Evolutionary conservation across 2,113 vertebrate genomes (phyloP).

Genomic region (Gila orcuttii): DNA sequence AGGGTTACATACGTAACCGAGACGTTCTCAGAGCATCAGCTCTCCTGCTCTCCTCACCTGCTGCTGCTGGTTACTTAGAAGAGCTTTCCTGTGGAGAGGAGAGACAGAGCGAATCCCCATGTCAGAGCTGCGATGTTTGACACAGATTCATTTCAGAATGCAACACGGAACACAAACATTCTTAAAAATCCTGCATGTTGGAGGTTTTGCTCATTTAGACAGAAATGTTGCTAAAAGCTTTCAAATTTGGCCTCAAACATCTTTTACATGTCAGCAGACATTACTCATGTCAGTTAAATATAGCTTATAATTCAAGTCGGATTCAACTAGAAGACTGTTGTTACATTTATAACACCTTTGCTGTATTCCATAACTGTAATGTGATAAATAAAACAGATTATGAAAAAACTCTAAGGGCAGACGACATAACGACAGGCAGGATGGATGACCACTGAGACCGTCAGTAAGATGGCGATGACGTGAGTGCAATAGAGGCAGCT

Average conservation of each 20-base stretch:
- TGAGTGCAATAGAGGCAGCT: too few species aligned
- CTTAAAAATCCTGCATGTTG: neutral
- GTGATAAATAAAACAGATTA: too few species aligned
- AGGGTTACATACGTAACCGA: too few species aligned
- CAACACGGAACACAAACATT: neutral
- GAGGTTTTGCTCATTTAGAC: neutral
- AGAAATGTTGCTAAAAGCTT: neutral
- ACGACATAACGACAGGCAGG: too few species aligned
- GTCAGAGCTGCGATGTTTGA: slow-evolving; percentile 10
- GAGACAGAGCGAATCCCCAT: slow-evolving; percentile 30
- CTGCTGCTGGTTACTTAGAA: slow-evolving; percentile 26
- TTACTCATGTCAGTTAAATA: neutral
- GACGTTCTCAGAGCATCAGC: slow-evolving; percentile 11
- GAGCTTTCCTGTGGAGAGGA: neutral
- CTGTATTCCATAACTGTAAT: too few species aligned
- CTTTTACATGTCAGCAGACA: neutral
- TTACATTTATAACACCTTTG: too few species aligned
- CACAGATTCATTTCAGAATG: neutral
- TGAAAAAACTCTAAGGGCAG: too few species aligned
- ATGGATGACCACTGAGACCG: too few species aligned
- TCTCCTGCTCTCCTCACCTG: neutral
- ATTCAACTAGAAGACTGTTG: neutral
- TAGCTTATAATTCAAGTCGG: neutral
- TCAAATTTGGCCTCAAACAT: neutral
- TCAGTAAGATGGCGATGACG: too few species aligned